phyloP scores from a whole-genome alignment of 2,113 vertebrate species.

The Melanerpes aurifrons region DNA sequence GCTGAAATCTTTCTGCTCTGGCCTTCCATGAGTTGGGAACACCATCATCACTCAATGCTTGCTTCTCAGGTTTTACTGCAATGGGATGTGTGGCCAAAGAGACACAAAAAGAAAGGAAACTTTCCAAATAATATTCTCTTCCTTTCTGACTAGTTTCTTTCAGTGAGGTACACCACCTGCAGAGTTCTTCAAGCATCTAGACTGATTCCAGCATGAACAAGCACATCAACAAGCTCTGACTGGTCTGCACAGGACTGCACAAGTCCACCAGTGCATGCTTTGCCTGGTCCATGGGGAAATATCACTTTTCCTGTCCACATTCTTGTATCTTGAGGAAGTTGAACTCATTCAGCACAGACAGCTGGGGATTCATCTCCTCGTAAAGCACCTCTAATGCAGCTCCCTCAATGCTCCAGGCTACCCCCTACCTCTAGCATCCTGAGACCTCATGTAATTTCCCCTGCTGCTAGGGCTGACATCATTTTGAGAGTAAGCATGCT shows the following conservation, averaged over 20 bases:
- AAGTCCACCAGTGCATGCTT: not conserved
- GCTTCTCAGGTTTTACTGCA: not conserved
- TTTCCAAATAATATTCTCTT: not conserved
- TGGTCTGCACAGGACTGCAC: not conserved
- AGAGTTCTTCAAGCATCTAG: not conserved
- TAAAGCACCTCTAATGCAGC: constrained; percentile 7
- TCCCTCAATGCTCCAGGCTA: not conserved
- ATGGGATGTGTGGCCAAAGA: not conserved
- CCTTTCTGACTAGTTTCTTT: not conserved
- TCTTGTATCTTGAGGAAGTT: not conserved
- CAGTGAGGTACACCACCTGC: not conserved
- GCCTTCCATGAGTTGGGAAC: not conserved
- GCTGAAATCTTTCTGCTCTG: not conserved
- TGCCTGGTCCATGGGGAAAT: not conserved
- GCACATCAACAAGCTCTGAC: not conserved
- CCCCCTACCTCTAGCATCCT: not conserved
- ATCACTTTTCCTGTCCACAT: not conserved
- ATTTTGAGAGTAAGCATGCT: not conserved
- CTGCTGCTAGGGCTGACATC: constrained; percentile 29
- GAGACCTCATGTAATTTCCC: constrained; percentile 14
- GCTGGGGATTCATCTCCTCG: not conserved
- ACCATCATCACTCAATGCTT: not conserved
- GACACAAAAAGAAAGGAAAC: not conserved
- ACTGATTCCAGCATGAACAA: not conserved
- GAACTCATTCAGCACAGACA: not conserved